Evolutionary conservation across 1,140 invertebrate species (phyloP), one percentile per base, ranked within the genome.

Genomic region (Drosophila quadrilineata): DNA sequence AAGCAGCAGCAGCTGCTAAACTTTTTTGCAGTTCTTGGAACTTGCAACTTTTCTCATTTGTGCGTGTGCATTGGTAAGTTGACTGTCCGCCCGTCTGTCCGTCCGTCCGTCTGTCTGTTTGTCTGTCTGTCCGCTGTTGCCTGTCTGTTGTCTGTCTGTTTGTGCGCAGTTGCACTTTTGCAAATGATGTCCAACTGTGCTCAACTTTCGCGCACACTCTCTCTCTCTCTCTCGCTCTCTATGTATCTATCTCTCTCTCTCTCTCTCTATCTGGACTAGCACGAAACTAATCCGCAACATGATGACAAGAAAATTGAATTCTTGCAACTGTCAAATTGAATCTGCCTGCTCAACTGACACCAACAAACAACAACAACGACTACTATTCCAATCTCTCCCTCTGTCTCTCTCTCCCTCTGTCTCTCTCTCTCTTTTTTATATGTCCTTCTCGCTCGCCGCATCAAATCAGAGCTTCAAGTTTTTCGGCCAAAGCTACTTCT

Each of bases 231-330:
- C 3, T 14, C n/a, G n/a, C n/a, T n/a, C n/a, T n/a, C n/a, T 28
- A 17, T 3, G 12, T 40, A 17, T 38, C 33, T 28, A 0, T 8
- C 53, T 40, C 9, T 14, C 22, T 31, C 45, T 19, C 5, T 19
- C 2, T 12, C 21, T 45, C 3, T n/a, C 50, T 66, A 41, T 45
- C 57, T 52, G 65, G 53, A 66, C 52, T 40, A 63, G 66, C 80
- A 79, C 79, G 66, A 85, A 85, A 79, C 79, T 85, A 85, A 85
- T 85, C 79, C 79, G 66, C 79, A 85, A 85, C 79, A 85, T 85
- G 79, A 70, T 69, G 79, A 75, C 79, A 85, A 79, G 79, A 85
- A 85, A 85, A 85, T 85, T 85, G 79, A 85, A 85, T 85, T 85
- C 79, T 66, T 71, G 75, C 79, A 85, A 85, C 79, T 85, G 79